A percentile compares a stretch with the other conserved stretches of the same genome.
Conservation (phyloP, 2,113 vertebrate species). For the Hyperoodon ampullatus region DNA sequence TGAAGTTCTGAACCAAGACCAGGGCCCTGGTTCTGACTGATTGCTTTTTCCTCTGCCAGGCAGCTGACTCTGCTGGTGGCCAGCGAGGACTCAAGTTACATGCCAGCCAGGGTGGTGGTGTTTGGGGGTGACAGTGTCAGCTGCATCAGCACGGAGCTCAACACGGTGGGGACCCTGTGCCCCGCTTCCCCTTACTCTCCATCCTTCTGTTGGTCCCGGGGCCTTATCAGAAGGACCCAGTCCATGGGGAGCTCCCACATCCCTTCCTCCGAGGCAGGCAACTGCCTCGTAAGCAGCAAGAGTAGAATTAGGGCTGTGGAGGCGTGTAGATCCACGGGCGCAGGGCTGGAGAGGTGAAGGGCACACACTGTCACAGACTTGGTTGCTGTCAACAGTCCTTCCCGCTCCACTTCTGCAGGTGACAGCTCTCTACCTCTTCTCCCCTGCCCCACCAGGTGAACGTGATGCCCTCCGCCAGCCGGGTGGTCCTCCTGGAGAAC, state of each 20-base stretch:
- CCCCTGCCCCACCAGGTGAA: constrained; percentile 87
- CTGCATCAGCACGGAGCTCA: constrained; percentile 92
- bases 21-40: not conserved
- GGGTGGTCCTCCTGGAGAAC: constrained; percentile 94
- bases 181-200: not conserved
- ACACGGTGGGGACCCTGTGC: constrained; percentile 85
- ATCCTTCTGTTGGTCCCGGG: not conserved
- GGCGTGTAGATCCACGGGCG: rapidly evolving
- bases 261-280: not conserved
- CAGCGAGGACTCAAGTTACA: constrained; percentile 97
- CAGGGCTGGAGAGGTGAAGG: not conserved
- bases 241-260: not conserved
- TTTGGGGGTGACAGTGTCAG: constrained; percentile 91
- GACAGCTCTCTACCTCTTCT: not conserved
- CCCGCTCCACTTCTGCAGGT: not conserved
- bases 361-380: too few relatives aligned
- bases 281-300: not conserved
- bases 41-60: constrained; percentile 81
- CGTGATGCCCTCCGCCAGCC: constrained; percentile 89
- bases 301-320: not conserved
- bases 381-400: not conserved
- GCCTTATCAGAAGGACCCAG: not conserved
- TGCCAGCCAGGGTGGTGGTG: constrained; percentile 95
- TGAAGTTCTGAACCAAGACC: not conserved
- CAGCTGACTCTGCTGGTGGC: constrained; percentile 93